A percentile compares a stretch with the other conserved stretches of the same genome.
These are phyloP conservation scores for Noctuana brunneofusca DNA, from an alignment of 2,888 invertebrate species.

Conservation along the genomic window DNA sequence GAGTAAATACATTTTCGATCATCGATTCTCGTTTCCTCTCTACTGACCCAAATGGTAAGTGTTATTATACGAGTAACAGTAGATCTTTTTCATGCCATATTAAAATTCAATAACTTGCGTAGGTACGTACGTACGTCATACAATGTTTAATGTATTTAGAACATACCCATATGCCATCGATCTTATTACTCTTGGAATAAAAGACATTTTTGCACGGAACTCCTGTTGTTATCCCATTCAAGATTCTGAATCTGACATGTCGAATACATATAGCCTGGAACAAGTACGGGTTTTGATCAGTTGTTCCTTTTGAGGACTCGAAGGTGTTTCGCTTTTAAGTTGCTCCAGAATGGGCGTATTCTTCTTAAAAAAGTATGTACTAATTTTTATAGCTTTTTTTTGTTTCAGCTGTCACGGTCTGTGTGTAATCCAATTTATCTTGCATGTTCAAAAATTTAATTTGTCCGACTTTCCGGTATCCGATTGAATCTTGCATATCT, in stretches of 20 bases:
- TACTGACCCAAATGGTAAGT: slow-evolving; percentile 45
- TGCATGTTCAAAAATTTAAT: no score
- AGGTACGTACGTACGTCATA: slow-evolving; percentile 58
- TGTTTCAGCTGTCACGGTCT: neutral
- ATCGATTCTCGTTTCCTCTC: slow-evolving; percentile 30
- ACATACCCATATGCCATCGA: slow-evolving; percentile 39
- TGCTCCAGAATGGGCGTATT: slow-evolving; percentile 61
- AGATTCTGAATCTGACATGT: slow-evolving; percentile 47
- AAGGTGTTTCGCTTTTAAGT: slow-evolving; percentile 35
- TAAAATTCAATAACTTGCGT: slow-evolving; percentile 73
- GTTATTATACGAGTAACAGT: slow-evolving; percentile 47
- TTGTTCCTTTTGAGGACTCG: slow-evolving; percentile 49
- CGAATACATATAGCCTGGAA: slow-evolving; percentile 65
- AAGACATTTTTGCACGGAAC: slow-evolving; percentile 47
- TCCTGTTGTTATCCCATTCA: slow-evolving; percentile 46
- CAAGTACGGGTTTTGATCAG: slow-evolving; percentile 56
- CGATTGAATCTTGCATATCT: no score
- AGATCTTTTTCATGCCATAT: slow-evolving; percentile 48
- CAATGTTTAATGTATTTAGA: slow-evolving; percentile 70
- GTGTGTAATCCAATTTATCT: no score
- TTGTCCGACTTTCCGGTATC: no score
- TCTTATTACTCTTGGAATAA: slow-evolving; percentile 52
- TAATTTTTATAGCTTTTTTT: neutral
- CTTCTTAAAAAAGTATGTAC: slow-evolving; percentile 62
- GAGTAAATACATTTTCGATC: neutral